Evolutionary conservation across 2,888 invertebrate genomes (phyloP), one percentile per base, ranked within the genome.

Genomic region (Torymus texanus): DNA sequence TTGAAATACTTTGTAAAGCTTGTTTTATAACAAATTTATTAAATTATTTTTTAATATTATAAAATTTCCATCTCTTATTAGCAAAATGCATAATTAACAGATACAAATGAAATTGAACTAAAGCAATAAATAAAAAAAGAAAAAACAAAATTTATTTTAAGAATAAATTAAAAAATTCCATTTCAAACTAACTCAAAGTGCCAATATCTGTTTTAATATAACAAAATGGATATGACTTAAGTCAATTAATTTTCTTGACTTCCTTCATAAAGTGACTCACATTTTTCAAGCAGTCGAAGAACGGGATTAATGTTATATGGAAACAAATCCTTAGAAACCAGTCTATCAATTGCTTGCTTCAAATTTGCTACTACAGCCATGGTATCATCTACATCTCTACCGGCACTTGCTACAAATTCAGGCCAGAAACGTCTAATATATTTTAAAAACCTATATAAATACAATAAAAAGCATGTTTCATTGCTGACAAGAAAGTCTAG

Each of bases 231-330:
- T 29, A 65, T 66, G 55, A 74, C 51, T 61, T 63, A 67, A 71
- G 59, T 74, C 71, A 66, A 18, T 89, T 93, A 95, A 91, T 95
- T 95, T 85, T 94, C 94, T 87, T 95, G 95, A 90, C 95, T 95
- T 2, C 95, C 95, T 91, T 96, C 96, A 89, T 96, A 97, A 85
- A 96, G 92, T 88, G 95, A 94, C 88, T 97, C 97, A 87, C 96
- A 96, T 83, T 94, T 94, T 89, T 96, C 96, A 83, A 97, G 91
- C 85, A 97, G 91, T 90, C 95, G 94, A 84, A 97, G 91, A 78
- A 97, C 95, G 61, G 97, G 97, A 85, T 95, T 95, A 86, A 97
- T 97, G 89, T 97, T 97, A 90, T 97, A 97, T 0, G 97, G 97
- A 90, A 97, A 97, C 70, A 97, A 90, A 84, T 95, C 94, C 86